These are phyloP conservation scores for Hemistola chrysoprasaria DNA, from an alignment of 2,888 invertebrate species.

Conservation along the genomic window DNA sequence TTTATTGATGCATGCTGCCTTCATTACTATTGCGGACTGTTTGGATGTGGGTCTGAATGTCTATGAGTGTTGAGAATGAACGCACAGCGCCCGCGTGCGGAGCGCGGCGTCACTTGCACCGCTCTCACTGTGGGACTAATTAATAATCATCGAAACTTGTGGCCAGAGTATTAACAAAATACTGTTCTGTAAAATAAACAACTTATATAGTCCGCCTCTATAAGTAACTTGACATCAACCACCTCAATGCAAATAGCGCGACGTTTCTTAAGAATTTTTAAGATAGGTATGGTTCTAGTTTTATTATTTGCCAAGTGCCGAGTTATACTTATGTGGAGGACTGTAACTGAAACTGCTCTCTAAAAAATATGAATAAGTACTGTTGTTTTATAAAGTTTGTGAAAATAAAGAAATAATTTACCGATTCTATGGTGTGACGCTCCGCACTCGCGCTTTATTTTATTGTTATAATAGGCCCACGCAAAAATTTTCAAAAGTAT, in stretches of 20 bases:
- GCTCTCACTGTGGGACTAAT: constrained; percentile 33
- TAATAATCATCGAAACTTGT: constrained; percentile 29
- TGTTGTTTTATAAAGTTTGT: constrained; percentile 24
- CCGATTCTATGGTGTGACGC: constrained; percentile 43
- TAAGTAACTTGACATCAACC: too few relatives aligned
- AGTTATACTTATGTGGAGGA: too few relatives aligned
- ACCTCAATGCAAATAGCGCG: too few relatives aligned
- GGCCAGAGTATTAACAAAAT: constrained; percentile 30
- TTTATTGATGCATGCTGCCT: constrained; percentile 84
- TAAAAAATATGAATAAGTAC: too few relatives aligned
- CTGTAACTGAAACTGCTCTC: too few relatives aligned
- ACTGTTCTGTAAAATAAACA: constrained; percentile 22
- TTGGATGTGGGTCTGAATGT: constrained; percentile 85
- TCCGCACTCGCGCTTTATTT: constrained; percentile 47
- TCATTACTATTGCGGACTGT: constrained; percentile 90
- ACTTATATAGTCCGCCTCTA: neutral
- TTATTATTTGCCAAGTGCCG: too few relatives aligned
- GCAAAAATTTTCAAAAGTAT: constrained; percentile 57
- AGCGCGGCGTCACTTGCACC: constrained; percentile 41
- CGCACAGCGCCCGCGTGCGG: constrained; percentile 62
- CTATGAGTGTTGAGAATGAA: constrained; percentile 88
- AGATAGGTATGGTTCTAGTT: too few relatives aligned
- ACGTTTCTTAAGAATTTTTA: too few relatives aligned
- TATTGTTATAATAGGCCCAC: constrained; percentile 46
- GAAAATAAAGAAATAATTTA: constrained; percentile 25